Evolutionary conservation across 1,140 invertebrate genomes (phyloP).

Genomic region (Ridgeia piscesae): DNA sequence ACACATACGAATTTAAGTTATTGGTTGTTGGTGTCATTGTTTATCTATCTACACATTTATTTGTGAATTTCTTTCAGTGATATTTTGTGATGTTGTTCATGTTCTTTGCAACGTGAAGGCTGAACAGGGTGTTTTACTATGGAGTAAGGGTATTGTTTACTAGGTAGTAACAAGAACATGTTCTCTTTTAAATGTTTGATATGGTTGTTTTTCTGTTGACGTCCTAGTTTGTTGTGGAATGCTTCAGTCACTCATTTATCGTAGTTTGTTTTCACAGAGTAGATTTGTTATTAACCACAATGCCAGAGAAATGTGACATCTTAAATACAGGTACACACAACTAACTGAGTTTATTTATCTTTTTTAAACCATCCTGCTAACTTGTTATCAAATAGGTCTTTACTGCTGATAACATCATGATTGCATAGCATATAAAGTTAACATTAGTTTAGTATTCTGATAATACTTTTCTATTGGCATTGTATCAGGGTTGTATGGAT

Average conservation of each 20-base stretch:
- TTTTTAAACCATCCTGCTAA: background rate
- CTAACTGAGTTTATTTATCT: background rate
- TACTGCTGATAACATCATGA: background rate
- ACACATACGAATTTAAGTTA: background rate
- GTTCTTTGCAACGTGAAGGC: background rate
- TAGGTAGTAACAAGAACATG: no score
- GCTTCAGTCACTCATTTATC: background rate
- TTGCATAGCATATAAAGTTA: background rate
- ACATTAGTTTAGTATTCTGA: background rate
- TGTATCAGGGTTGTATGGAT: background rate
- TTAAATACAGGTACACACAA: background rate
- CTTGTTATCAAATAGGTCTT: background rate
- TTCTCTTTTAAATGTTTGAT: no score
- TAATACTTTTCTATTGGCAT: background rate
- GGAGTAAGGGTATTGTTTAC: no score
- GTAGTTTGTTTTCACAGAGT: background rate
- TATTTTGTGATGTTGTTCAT: background rate
- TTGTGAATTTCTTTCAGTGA: background rate
- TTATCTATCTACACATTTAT: background rate
- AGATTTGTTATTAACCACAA: background rate
- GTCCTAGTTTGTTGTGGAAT: background rate
- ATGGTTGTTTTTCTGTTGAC: background rate
- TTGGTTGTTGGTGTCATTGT: background rate
- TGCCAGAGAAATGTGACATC: background rate
- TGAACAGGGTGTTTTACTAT: background rate